Evolutionary conservation across 1,140 invertebrate species (phyloP).

Genomic region (Drosophila prosaltans): DNA sequence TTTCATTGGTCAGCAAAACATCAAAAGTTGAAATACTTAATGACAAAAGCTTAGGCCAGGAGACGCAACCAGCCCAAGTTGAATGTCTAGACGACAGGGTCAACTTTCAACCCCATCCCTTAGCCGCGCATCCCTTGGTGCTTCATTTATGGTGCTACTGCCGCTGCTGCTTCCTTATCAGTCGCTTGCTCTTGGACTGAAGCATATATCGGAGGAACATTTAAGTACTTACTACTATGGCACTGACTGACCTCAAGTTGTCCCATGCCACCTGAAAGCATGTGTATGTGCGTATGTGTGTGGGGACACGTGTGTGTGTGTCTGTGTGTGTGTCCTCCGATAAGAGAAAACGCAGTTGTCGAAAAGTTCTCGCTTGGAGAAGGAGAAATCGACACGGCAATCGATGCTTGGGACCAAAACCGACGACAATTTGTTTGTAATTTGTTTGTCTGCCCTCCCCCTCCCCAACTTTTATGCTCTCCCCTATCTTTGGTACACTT

Average conservation of each 20-base stretch:
- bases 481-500: not conserved
- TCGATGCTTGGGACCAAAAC: constrained; percentile 35
- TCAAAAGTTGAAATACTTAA: constrained; percentile 25
- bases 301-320: no score
- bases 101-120: not conserved
- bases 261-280: constrained; percentile 37
- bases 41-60: not conserved
- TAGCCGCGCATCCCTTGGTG: no score
- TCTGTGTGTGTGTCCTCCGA: constrained; percentile 11
- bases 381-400: constrained; percentile 33
- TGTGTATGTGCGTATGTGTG: no score
- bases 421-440: constrained; percentile 78
- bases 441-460: constrained; percentile 58
- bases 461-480: not conserved
- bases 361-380: constrained; percentile 6
- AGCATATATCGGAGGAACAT: constrained; percentile 50
- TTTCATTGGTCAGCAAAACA: constrained; percentile 16
- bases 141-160: no score
- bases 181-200: constrained; percentile 33
- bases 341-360: constrained; percentile 44
- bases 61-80: not conserved
- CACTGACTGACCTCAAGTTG: constrained; percentile 7
- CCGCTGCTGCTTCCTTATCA: constrained; percentile 51
- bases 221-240: constrained; percentile 36
- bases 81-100: constrained; percentile 11